A percentile compares a stretch with the other conserved stretches of the same genome.
These are phyloP conservation scores for Tenthredo notha DNA, from an alignment of 2,888 invertebrate species.

Conservation along the genomic window DNA sequence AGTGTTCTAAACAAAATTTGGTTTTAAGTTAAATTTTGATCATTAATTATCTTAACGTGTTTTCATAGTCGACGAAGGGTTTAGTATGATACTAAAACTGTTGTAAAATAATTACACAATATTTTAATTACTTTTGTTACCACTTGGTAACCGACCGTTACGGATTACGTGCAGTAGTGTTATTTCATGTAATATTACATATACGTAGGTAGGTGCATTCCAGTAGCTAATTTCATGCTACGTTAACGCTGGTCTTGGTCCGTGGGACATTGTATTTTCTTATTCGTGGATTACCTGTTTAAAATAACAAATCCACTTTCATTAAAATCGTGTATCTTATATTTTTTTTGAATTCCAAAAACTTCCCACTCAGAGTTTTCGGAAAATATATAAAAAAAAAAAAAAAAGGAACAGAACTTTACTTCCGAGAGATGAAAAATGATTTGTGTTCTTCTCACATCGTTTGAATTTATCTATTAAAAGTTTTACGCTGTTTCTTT, in stretches of 20 bases:
- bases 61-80: background rate
- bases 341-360: background rate
- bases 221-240: conserved; percentile 32
- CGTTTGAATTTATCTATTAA: background rate
- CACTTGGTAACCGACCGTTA: conserved; percentile 30
- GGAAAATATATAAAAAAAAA: no score
- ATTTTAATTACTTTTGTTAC: conserved; percentile 11
- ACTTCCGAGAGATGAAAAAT: background rate
- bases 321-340: background rate
- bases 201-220: conserved; percentile 2
- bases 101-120: conserved; percentile 12
- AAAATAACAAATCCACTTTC: background rate
- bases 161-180: conserved; percentile 11
- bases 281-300: background rate
- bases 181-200: conserved; percentile 36
- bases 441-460: background rate
- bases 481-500: background rate
- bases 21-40: background rate
- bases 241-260: conserved; percentile 41
- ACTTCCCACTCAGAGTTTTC: background rate
- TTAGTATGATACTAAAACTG: background rate
- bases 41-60: background rate
- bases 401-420: no score
- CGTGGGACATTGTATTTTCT: background rate
- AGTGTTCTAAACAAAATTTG: background rate